These are phyloP conservation scores for Mycalesis mineus DNA, from an alignment of 2,888 invertebrate species.

Conservation along the genomic window DNA sequence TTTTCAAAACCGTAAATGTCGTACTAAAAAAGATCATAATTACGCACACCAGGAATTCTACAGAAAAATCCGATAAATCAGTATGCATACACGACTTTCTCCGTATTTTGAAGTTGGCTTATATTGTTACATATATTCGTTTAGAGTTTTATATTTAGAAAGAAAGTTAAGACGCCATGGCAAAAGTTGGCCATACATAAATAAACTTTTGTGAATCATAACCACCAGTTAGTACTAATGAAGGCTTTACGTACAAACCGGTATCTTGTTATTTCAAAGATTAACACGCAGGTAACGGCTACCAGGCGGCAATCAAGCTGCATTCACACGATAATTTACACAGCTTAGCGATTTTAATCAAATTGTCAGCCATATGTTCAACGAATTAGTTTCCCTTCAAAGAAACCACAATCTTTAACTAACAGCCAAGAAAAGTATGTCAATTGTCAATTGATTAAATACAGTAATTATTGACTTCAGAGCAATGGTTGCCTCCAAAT, in stretches of 20 bases:
- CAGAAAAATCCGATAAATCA: no score
- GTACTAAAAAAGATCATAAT: no score
- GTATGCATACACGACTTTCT: no score
- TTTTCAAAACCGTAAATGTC: no score
- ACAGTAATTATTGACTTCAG: conserved; percentile 41
- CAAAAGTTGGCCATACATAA: conserved; percentile 7
- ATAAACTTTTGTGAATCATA: background rate
- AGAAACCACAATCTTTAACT: conserved; percentile 5
- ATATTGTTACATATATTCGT: no score
- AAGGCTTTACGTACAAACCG: conserved; percentile 9
- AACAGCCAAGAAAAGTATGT: conserved; percentile 6
- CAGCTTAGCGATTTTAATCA: conserved; percentile 47
- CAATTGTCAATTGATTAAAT: conserved; percentile 47
- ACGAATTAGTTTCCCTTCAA: conserved; percentile 13
- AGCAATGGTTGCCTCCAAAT: conserved; percentile 23
- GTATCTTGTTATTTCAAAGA: conserved; percentile 33
- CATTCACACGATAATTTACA: conserved; percentile 57
- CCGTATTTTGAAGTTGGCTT: no score
- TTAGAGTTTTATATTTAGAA: no score
- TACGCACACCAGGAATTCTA: no score
- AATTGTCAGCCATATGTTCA: conserved; percentile 21
- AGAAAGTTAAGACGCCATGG: background rate
- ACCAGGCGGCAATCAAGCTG: conserved; percentile 37
- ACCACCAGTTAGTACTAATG: background rate
- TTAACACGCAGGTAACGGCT: conserved; percentile 37